phyloP scores from a whole-genome alignment of 2,888 invertebrate genomes.

The Drosophila tripunctata region DNA sequence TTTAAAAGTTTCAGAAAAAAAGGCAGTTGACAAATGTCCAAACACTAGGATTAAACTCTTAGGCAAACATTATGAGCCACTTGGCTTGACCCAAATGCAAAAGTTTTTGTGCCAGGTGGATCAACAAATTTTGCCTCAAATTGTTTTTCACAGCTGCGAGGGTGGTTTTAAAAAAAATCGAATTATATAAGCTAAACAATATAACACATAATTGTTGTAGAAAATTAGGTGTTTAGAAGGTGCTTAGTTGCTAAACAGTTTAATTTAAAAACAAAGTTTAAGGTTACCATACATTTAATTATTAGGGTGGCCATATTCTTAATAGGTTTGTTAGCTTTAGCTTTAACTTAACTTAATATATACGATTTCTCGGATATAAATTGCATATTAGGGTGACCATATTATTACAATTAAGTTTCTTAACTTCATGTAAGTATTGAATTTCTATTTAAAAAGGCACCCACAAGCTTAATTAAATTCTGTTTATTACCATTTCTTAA shows the following conservation, averaged over 20 bases:
- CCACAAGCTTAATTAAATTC: no score
- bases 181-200: no score
- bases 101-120: constrained; percentile 46
- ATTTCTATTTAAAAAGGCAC: no score
- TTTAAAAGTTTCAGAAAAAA: constrained; percentile 23
- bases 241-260: neutral
- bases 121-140: constrained; percentile 1
- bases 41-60: constrained; percentile 14
- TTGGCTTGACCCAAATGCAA: constrained; percentile 19
- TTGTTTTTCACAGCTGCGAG: neutral
- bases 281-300: no score
- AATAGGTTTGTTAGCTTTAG: no score
- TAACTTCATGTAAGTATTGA: no score
- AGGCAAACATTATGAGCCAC: constrained; percentile 19
- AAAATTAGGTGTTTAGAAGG: neutral
- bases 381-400: neutral
- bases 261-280: neutral
- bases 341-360: no score
- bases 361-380: no score
- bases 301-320: neutral
- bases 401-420: neutral
- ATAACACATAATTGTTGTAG: neutral
- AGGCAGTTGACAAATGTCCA: constrained; percentile 26
- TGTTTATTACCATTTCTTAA: no score
- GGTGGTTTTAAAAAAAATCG: neutral